A percentile compares a stretch with the other conserved stretches of the same genome.
phyloP scores from a whole-genome alignment of 2,113 vertebrate species.

The Coreoperca whiteheadi region DNA sequence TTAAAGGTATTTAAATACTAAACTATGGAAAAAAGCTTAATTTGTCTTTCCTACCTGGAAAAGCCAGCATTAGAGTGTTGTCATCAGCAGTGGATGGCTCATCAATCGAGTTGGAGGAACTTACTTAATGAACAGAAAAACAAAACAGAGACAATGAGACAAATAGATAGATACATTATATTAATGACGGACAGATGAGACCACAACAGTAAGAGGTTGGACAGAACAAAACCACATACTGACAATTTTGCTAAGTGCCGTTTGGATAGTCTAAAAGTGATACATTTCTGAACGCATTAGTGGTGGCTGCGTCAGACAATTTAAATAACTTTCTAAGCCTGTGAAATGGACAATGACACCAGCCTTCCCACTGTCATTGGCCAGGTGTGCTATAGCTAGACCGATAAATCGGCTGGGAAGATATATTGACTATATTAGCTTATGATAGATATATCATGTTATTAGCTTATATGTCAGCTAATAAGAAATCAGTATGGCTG shows the following conservation, averaged over 20 bases:
- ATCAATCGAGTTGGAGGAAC: constrained; percentile 71
- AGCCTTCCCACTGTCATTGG: too few species aligned
- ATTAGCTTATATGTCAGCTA: background rate
- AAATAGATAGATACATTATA: background rate
- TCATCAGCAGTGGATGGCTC: constrained; percentile 63
- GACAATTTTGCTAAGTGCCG: background rate
- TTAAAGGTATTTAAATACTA: background rate
- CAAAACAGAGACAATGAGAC: background rate
- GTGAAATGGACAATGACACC: background rate
- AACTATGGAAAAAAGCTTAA: background rate
- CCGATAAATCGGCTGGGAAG: background rate
- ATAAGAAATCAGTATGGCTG: background rate
- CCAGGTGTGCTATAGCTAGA: too few species aligned
- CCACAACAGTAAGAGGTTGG: background rate
- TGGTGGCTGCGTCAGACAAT: too few species aligned
- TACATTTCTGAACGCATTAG: too few species aligned
- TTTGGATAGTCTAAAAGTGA: too few species aligned
- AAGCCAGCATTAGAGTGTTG: constrained; percentile 49
- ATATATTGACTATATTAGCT: background rate
- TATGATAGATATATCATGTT: background rate
- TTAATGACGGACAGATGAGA: background rate
- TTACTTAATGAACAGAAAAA: constrained; percentile 54
- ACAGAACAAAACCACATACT: background rate
- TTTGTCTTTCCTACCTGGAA: constrained; percentile 51
- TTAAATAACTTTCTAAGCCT: background rate